Evolutionary conservation across 1,140 invertebrate genomes (phyloP).

Genomic region (Paraescarpia echinospica): DNA sequence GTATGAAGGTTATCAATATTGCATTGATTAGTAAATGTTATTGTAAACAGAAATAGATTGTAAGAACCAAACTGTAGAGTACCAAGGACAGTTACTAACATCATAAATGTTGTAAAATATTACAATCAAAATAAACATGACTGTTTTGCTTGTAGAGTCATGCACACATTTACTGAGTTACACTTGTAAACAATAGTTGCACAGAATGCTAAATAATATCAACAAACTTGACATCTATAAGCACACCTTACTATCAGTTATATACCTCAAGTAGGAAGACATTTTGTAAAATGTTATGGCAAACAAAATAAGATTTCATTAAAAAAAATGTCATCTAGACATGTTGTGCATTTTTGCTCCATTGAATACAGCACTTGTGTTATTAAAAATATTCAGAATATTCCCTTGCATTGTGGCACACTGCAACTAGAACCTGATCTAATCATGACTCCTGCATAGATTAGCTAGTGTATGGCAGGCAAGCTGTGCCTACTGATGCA

Average conservation of each 20-base stretch:
- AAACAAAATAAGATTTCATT: neutral
- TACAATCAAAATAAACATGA: too few relatives aligned
- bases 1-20: neutral
- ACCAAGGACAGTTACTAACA: too few relatives aligned
- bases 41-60: neutral
- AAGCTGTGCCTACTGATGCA: neutral
- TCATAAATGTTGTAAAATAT: too few relatives aligned
- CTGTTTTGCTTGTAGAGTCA: too few relatives aligned
- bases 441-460: neutral
- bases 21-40: neutral
- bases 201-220: neutral
- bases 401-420: neutral
- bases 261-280: neutral
- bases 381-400: neutral
- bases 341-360: neutral
- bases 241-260: neutral
- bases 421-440: neutral
- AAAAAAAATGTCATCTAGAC: neutral
- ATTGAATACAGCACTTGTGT: conserved; percentile 5
- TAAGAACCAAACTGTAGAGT: neutral
- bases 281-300: too few relatives aligned
- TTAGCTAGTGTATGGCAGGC: neutral
- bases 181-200: neutral
- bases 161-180: neutral
- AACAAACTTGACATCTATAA: neutral